Evolutionary conservation across 2,888 invertebrate species (phyloP), one percentile per base, ranked within the genome.

Genomic region (Campoletis raptor): DNA sequence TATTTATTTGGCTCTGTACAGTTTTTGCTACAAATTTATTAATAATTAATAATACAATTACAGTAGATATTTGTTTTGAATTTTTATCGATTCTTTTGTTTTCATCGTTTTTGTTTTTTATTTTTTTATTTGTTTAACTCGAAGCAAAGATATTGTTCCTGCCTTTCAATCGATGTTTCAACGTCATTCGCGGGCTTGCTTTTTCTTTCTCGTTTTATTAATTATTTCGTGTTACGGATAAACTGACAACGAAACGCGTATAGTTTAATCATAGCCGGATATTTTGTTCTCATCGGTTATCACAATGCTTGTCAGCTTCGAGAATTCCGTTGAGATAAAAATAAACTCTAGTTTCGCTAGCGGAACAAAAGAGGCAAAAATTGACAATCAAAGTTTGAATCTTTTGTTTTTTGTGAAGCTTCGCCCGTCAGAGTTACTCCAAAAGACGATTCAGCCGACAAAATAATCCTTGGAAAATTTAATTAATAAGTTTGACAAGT

Each of bases 1-100:
- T 92, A 66, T 73, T 93, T 93, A 93, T 93, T 93, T 93, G 91
- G 91, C 91, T 93, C 93, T 93, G 93, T 93, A 93, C 93, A 93
- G 92, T 91, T 83, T 88, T 89, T 85, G 77, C 88, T 89, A 87
- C 87, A 87, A 88, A 89, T 88, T 89, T 83, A 69, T 86, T 87
- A 77, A 85, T 87, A 74, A 86, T 86, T 69, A 83, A 67, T 77
- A 72, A 85, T 86, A 88, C 86, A 87, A 81, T 87, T 85, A 87
- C 87, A 79, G 83, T 85, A 85, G 64, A 80, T 86, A 88, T 83
- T 83, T 42, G 42, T 70, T 83, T 87, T 81, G 36, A 57, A 57
- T 57, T 57, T 57, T 4, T 24, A 57, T 24, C 21, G 57, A 57
- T 57, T 24, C 48, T 10, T 87, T 73, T 80, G 21, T 90, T 91